Evolutionary conservation across 2,797 vertebrate species (phyloP).

Genomic region (Acanthis flammea): DNA sequence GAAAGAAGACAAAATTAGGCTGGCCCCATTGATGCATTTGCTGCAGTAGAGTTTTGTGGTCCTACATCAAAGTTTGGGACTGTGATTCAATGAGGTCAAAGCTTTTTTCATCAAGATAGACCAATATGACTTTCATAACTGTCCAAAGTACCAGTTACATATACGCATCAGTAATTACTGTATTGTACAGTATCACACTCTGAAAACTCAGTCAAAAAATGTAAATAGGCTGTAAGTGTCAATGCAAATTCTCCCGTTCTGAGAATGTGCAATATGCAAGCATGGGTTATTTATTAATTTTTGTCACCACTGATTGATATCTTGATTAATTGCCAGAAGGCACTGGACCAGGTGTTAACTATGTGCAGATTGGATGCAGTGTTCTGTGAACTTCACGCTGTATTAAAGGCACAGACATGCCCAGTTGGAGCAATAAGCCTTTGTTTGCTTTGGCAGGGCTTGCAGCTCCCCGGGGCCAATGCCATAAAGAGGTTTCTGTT

Average conservation of each 20-base stretch:
- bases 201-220: conserved; percentile 49
- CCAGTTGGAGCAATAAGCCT: conserved; percentile 84
- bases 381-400: conserved; percentile 82
- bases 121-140: neutral
- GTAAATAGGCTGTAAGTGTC: conserved; percentile 63
- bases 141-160: conserved; percentile 21
- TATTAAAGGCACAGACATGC: conserved; percentile 85
- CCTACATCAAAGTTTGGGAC: neutral
- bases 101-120: neutral
- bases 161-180: neutral
- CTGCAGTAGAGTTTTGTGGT: neutral
- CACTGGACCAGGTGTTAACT: conserved; percentile 81
- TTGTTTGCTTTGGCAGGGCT: conserved; percentile 95
- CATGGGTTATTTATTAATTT: conserved; percentile 70
- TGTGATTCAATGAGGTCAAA: neutral
- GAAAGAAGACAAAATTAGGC: neutral
- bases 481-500: conserved; percentile 97
- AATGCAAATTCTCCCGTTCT: conserved; percentile 62
- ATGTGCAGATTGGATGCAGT: conserved; percentile 78
- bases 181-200: conserved; percentile 11
- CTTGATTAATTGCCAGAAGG: conserved; percentile 80
- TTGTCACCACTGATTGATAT: conserved; percentile 80
- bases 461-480: conserved; percentile 87
- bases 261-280: conserved; percentile 65
- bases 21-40: neutral